These are phyloP conservation scores for Epinotia bilunana DNA, from an alignment of 2,888 invertebrate genomes.

Conservation along the genomic window DNA sequence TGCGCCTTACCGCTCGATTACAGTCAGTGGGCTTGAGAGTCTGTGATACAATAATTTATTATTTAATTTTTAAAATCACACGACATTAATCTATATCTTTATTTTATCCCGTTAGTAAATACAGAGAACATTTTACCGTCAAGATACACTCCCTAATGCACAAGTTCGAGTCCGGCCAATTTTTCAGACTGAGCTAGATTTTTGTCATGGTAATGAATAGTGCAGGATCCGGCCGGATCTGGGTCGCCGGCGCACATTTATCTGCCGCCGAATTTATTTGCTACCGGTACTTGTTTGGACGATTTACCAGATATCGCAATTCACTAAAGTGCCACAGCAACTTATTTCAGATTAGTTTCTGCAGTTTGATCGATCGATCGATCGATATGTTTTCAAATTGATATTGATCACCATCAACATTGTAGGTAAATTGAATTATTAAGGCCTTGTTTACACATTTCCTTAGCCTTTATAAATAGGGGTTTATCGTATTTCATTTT, in stretches of 20 bases:
- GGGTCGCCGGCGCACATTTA: slow-evolving; percentile 16
- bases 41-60: too few species aligned
- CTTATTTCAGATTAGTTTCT: neutral
- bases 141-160: slow-evolving; percentile 3
- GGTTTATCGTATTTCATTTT: too few species aligned
- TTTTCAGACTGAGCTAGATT: slow-evolving; percentile 37
- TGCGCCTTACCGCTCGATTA: too few species aligned
- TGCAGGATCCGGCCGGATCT: slow-evolving; percentile 25
- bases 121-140: neutral
- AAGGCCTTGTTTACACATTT: too few species aligned
- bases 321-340: neutral
- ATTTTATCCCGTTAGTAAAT: neutral
- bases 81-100: neutral
- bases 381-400: too few species aligned
- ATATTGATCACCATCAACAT: too few species aligned
- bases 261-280: slow-evolving; percentile 4
- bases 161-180: slow-evolving; percentile 1
- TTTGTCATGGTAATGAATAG: slow-evolving; percentile 46
- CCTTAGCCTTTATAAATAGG: too few species aligned
- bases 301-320: slow-evolving; percentile 14
- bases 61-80: too few species aligned
- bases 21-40: too few species aligned
- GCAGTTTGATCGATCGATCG: too few species aligned
- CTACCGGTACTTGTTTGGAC: neutral
- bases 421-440: too few species aligned